phyloP scores from a whole-genome alignment of 2,797 vertebrate genomes.

The Carcharodon carcharias region DNA sequence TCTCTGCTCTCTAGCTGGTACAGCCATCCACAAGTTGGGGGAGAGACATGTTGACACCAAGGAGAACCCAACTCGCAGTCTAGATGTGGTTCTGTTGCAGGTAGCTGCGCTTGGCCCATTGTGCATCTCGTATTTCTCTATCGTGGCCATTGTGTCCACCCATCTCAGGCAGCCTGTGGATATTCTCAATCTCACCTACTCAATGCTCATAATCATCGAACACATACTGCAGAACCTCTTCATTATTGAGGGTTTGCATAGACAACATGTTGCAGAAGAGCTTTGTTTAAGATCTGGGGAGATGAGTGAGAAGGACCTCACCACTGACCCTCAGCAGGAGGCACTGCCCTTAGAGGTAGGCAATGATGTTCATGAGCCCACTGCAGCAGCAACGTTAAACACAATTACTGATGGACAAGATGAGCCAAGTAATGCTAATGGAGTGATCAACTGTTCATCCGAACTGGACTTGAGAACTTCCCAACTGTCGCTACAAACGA shows the following conservation, averaged over 20 bases:
- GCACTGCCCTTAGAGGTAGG: accelerated
- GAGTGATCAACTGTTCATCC: not conserved
- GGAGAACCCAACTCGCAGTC: slow-evolving; percentile 76
- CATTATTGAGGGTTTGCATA: slow-evolving; percentile 76
- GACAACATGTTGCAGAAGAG: slow-evolving; percentile 44
- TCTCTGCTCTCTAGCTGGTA: slow-evolving; percentile 58
- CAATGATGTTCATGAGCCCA: slow-evolving; percentile 36
- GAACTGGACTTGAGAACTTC: slow-evolving; percentile 46
- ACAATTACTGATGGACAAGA: slow-evolving; percentile 41
- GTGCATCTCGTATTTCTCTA: slow-evolving; percentile 72
- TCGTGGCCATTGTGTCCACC: slow-evolving; percentile 70
- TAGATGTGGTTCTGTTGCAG: slow-evolving; percentile 74
- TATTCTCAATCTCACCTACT: slow-evolving; percentile 70
- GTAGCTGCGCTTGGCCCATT: slow-evolving; percentile 70
- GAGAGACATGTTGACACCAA: slow-evolving; percentile 56
- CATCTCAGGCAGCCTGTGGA: slow-evolving; percentile 52
- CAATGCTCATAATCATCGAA: slow-evolving; percentile 72
- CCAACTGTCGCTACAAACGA: slow-evolving; percentile 49
- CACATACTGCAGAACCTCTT: slow-evolving; percentile 79
- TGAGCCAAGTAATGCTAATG: not conserved
- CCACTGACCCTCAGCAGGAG: slow-evolving; percentile 35
- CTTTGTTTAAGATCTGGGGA: accelerated
- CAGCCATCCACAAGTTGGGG: slow-evolving; percentile 64
- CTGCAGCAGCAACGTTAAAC: not conserved
- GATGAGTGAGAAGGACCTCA: not conserved